Evolutionary conservation across 2,113 vertebrate genomes (phyloP), one percentile per base, ranked within the genome.

Genomic region (Nansenia antarctica): DNA sequence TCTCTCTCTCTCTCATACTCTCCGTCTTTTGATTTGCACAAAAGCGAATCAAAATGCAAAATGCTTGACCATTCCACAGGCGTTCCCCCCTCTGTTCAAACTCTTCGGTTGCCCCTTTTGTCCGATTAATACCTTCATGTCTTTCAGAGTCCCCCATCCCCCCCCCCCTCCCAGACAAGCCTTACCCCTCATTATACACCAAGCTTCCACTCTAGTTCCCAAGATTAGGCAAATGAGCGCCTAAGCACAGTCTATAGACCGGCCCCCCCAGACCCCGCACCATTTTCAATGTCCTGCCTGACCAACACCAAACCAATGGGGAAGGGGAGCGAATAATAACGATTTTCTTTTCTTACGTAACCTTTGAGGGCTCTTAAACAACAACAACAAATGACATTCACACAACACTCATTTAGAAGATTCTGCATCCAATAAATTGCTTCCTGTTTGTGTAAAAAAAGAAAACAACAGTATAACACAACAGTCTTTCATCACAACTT

Each of bases 151-250:
- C 69, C 66, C 71, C 60, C 52, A 45, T 30, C 60, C 12, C 0
- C 32, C 45, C n/a, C 27, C 66, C 35, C 57, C 39, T 65, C 86
- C 76, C 81, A 87, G 84, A 89, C 86, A 80, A 89, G 87, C 79
- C 87, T 82, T 79, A 79, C 85, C 84, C 76, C 84, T 91, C 87
- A 92, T 92, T 92, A 92, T 89, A 88, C 83, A 86, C 77, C 79
- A 54, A 74, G 87, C 91, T 92, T 92, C 90, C 91, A 92, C 90
- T 91, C 90, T 90, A 89, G 90, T 92, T 92, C 92, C 88, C 90
- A 92, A 91, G 91, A 93, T 93, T 92, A 92, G 91, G 92, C 92
- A 93, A 93, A 92, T 93, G 90, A 93, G 91, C 70, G 85, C 76
- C 80, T 52, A 77, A 84, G 83, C 82, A 9, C 75, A 74, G 87